Evolutionary conservation across 2,888 invertebrate genomes (phyloP).

Genomic region (Boloria selene): DNA sequence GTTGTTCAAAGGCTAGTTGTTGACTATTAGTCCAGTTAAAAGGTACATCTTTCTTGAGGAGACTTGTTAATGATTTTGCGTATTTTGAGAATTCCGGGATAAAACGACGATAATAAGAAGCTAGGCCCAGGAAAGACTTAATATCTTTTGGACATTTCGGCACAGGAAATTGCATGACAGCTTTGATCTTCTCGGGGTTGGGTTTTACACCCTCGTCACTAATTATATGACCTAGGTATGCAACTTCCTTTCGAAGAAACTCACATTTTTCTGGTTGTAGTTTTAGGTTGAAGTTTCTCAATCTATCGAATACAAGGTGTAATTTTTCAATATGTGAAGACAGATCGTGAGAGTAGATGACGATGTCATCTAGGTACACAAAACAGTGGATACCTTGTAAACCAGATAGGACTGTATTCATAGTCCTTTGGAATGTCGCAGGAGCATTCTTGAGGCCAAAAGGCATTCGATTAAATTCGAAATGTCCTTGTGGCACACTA

Average conservation of each 20-base stretch:
- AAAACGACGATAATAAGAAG: conserved; percentile 56
- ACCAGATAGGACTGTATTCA: too few species aligned
- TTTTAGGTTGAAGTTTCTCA: conserved; percentile 44
- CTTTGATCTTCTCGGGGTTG: conserved; percentile 44
- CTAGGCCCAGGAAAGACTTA: conserved; percentile 46
- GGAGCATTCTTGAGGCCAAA: too few species aligned
- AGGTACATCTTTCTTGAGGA: conserved; percentile 41
- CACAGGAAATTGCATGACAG: conserved; percentile 34
- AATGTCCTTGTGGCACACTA: background rate
- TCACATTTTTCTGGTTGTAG: conserved; percentile 54
- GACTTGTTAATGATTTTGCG: conserved; percentile 43
- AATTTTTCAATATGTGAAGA: conserved; percentile 49
- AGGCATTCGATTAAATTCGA: conserved; percentile 19
- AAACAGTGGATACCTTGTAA: conserved; percentile 18
- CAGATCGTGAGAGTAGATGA: conserved; percentile 45
- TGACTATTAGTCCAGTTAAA: conserved; percentile 41
- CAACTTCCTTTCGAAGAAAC: conserved; percentile 51
- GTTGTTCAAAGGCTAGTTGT: conserved; percentile 39
- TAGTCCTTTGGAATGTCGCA: too few species aligned
- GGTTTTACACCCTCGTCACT: conserved; percentile 41
- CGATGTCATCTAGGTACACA: conserved; percentile 49
- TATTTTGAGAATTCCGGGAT: conserved; percentile 50
- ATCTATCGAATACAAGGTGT: conserved; percentile 44
- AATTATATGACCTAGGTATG: conserved; percentile 52
- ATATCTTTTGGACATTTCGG: conserved; percentile 40